A percentile compares a stretch with the other conserved stretches of the same genome.
Evolutionary conservation across 92 coral and sea anemone species (phyloP).

Genomic region (Zoanthus solanderi): DNA sequence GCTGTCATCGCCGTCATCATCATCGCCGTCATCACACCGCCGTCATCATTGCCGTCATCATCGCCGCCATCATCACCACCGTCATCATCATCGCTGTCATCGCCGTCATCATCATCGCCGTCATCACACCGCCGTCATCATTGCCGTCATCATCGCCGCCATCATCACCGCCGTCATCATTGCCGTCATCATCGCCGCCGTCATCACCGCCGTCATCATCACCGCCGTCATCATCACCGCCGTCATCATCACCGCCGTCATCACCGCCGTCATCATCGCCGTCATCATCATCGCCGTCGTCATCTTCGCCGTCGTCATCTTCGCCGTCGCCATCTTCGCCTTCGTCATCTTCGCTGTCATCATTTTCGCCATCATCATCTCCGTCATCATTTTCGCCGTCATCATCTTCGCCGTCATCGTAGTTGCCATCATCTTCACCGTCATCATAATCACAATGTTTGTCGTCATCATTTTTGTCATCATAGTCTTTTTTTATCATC

Average conservation of each 20-base stretch:
- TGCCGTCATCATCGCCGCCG: neutral
- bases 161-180: neutral
- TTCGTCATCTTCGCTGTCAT: neutral
- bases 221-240: neutral
- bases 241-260: neutral
- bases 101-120: neutral
- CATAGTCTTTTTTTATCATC: no score
- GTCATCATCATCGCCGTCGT: no score
- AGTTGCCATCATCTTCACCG: no score
- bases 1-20: neutral
- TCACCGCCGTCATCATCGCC: no score
- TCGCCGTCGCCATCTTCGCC: no score
- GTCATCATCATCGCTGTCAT: neutral
- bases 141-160: neutral
- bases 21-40: neutral
- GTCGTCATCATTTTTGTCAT: no score
- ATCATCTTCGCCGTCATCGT: neutral
- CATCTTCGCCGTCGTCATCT: no score
- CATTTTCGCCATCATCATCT: neutral
- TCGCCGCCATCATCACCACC: neutral
- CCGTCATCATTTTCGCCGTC: neutral
- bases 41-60: neutral
- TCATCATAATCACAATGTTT: neutral
- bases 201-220: neutral
- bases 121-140: neutral